These are phyloP conservation scores for Todiramphus saurophagus DNA, from an alignment of 2,113 vertebrate species.

Conservation along the genomic window DNA sequence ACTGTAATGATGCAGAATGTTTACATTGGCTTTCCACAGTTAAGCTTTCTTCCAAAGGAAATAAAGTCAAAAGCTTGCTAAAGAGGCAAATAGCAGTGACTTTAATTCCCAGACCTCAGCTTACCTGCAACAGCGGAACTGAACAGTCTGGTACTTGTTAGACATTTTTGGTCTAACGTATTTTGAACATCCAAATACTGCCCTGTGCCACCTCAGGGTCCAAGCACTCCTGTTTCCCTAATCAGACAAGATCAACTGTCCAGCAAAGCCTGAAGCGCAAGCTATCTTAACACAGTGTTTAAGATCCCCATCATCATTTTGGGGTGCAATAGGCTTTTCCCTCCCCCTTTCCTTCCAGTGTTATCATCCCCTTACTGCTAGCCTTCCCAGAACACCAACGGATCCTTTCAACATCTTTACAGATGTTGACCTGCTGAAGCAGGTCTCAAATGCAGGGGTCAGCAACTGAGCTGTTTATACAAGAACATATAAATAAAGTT, in stretches of 20 bases:
- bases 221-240: neutral
- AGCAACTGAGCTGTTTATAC: neutral
- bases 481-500: neutral
- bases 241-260: neutral
- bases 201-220: neutral
- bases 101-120: neutral
- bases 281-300: neutral
- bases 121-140: neutral
- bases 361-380: neutral
- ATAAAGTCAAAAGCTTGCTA: neutral
- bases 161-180: neutral
- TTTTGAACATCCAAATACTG: neutral
- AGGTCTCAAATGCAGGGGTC: neutral
- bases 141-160: neutral
- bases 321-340: neutral
- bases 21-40: neutral
- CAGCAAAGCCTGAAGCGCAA: neutral
- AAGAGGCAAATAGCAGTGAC: neutral
- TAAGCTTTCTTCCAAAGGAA: neutral
- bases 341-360: neutral
- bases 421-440: neutral
- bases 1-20: neutral
- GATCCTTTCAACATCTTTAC: neutral
- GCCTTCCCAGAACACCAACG: rapidly evolving
- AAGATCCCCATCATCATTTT: neutral